phyloP scores from a whole-genome alignment of 2,113 vertebrate genomes.

The Ammodytes dubius region DNA sequence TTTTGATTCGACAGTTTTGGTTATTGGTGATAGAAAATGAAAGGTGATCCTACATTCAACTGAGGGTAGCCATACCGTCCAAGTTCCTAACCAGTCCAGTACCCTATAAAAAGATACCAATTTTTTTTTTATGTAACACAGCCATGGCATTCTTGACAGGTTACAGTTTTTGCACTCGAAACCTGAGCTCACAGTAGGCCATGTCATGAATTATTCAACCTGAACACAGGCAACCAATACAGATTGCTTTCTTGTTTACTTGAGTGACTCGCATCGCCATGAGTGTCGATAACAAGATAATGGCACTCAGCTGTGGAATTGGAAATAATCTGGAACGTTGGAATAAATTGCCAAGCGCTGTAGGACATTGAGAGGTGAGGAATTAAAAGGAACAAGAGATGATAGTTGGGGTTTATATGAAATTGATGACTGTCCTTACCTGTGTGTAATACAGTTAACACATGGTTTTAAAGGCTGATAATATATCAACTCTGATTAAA shows the following conservation, averaged over 20 bases:
- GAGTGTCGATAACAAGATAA: conserved; percentile 18
- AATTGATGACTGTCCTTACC: neutral
- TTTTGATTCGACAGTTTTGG: no score
- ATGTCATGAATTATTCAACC: conserved; percentile 63
- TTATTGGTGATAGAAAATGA: neutral
- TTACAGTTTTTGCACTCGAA: conserved; percentile 20
- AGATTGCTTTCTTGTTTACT: conserved; percentile 34
- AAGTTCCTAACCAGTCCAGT: neutral
- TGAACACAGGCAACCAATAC: conserved; percentile 27
- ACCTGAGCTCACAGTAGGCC: conserved; percentile 24
- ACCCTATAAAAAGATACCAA: neutral
- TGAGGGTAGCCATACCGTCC: neutral
- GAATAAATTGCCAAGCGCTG: conserved; percentile 10
- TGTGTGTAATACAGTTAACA: neutral
- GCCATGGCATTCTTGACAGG: neutral
- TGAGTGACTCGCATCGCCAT: conserved; percentile 9
- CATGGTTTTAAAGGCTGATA: neutral
- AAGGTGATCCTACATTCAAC: neutral
- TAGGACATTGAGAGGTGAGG: neutral
- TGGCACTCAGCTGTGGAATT: conserved; percentile 13
- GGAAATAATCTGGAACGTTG: conserved; percentile 15
- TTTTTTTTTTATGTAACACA: neutral
- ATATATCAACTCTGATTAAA: neutral
- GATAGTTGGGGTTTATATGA: neutral
- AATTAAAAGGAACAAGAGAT: neutral